phyloP scores from a whole-genome alignment of 2,797 vertebrate genomes.

The Fratercula arctica region DNA sequence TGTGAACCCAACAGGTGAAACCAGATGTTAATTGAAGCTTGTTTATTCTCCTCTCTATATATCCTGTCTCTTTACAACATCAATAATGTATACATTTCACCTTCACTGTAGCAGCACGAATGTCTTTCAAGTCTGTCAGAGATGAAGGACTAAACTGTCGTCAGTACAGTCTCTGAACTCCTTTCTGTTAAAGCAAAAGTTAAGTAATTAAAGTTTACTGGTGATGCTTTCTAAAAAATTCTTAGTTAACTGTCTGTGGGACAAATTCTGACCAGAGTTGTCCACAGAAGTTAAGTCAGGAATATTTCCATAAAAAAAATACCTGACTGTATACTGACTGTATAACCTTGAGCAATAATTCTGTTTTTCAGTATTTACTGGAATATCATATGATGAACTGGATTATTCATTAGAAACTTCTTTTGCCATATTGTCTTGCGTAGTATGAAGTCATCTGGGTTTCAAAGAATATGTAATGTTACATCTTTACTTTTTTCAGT shows the following conservation, averaged over 20 bases:
- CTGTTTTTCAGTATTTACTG: neutral
- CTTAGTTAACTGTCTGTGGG: neutral
- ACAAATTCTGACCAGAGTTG: neutral
- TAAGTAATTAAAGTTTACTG: neutral
- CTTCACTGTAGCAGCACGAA: neutral
- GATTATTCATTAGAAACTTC: neutral
- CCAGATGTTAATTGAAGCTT: neutral
- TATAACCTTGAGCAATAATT: neutral
- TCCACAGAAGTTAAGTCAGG: neutral
- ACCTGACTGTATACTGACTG: neutral
- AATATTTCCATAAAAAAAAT: neutral
- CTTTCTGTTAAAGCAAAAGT: neutral
- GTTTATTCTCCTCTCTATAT: neutral
- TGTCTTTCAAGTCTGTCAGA: neutral
- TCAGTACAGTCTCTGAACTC: neutral
- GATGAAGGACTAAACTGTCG: neutral
- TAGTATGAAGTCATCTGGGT: neutral
- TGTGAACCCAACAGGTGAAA: conserved; percentile 2
- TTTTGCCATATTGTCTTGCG: neutral
- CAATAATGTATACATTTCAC: neutral
- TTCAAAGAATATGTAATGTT: neutral
- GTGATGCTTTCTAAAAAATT: neutral
- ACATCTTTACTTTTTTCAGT: neutral
- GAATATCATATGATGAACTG: neutral
- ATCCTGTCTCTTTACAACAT: neutral